These are phyloP conservation scores for Lithophane socia DNA, from an alignment of 2,888 invertebrate species.

Conservation along the genomic window DNA sequence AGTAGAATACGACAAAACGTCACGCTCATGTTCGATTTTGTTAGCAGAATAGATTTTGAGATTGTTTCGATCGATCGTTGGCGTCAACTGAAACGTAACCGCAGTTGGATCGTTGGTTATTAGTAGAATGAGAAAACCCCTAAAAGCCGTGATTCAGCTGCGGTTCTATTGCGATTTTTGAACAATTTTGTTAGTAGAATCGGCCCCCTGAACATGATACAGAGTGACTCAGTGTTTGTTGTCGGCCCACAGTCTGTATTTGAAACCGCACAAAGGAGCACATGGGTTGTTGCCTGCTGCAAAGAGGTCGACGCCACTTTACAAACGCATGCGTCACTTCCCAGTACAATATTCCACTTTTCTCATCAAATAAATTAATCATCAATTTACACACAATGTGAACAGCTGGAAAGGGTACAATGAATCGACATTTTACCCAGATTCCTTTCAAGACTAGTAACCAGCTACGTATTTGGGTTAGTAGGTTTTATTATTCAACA, in stretches of 20 bases:
- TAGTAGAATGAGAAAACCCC: too few relatives aligned
- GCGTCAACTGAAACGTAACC: too few relatives aligned
- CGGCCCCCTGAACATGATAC: slow-evolving; percentile 77
- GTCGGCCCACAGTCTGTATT: slow-evolving; percentile 82
- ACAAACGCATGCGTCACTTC: slow-evolving; percentile 81
- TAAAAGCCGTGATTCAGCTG: too few relatives aligned
- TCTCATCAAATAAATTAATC: slow-evolving; percentile 72
- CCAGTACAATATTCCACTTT: slow-evolving; percentile 76
- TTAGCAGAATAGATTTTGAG: too few relatives aligned
- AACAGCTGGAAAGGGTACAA: slow-evolving; percentile 48
- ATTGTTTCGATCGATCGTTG: too few relatives aligned
- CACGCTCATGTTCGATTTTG: too few relatives aligned
- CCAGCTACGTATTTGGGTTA: slow-evolving; percentile 14
- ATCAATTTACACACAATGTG: slow-evolving; percentile 68
- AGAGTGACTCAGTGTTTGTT: slow-evolving; percentile 81
- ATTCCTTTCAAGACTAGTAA: slow-evolving; percentile 45
- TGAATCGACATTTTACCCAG: slow-evolving; percentile 57
- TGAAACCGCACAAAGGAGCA: slow-evolving; percentile 84
- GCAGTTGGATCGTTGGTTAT: too few relatives aligned
- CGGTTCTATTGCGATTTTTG: too few relatives aligned
- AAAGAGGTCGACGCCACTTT: slow-evolving; percentile 82
- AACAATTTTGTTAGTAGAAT: too few relatives aligned
- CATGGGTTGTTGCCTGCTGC: slow-evolving; percentile 76
- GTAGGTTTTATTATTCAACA: slow-evolving; percentile 20
- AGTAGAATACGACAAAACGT: too few relatives aligned